Conservation (phyloP, 2,113 vertebrate species). For the Fulica atra region DNA sequence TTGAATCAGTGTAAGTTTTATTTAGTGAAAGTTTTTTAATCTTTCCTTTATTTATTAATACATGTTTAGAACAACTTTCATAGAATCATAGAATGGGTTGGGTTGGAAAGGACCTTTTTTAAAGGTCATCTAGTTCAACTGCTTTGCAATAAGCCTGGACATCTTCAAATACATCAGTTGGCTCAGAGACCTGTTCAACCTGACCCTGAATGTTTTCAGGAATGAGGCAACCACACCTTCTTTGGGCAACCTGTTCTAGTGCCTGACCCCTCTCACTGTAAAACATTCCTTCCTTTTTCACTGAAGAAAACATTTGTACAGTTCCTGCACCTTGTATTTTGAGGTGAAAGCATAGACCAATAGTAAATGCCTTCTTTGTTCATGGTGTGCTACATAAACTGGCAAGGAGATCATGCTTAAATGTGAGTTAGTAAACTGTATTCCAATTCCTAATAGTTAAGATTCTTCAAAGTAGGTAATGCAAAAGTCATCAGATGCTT, state of each 20-base stretch:
- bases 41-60: background rate
- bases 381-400: background rate
- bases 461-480: background rate
- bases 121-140: background rate
- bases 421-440: background rate
- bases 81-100: background rate
- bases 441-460: background rate
- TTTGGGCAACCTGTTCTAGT: rapidly evolving
- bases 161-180: background rate
- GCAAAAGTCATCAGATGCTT: background rate
- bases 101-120: background rate
- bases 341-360: background rate
- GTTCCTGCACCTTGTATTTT: background rate
- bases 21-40: background rate
- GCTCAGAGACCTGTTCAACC: rapidly evolving
- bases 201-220: background rate
- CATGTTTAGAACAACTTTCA: background rate
- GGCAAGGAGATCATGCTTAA: background rate
- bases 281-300: background rate
- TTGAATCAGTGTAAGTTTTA: background rate
- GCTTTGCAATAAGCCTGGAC: background rate
- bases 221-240: rapidly evolving
- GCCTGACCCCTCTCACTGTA: background rate
- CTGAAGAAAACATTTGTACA: background rate
- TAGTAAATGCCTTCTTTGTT: background rate